phyloP scores from a whole-genome alignment of 2,113 vertebrate species.

The Ivindomyrus marchei region DNA sequence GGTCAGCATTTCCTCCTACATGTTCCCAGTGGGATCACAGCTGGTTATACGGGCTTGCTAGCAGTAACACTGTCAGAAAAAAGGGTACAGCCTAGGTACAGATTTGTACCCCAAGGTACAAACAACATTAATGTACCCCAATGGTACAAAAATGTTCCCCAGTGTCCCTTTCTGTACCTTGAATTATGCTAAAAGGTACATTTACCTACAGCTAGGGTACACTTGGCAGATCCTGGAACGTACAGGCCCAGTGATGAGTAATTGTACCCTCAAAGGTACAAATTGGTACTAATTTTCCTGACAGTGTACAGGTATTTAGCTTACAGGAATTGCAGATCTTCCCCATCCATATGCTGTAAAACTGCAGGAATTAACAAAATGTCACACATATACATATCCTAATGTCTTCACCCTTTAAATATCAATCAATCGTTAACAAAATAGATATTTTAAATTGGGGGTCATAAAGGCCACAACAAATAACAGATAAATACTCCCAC shows the following conservation, averaged over 20 bases:
- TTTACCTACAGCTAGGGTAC: not conserved
- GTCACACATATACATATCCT: not conserved
- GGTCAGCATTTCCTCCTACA: not conserved
- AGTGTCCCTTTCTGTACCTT: not conserved
- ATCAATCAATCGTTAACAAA: not conserved
- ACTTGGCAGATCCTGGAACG: not conserved
- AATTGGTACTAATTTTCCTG: not conserved
- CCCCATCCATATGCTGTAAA: not conserved
- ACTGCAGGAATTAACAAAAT: not conserved
- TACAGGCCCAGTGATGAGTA: not conserved
- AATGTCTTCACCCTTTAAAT: not conserved
- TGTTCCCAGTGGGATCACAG: not conserved
- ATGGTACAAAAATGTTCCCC: not conserved
- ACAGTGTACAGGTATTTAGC: not conserved
- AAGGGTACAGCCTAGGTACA: not conserved
- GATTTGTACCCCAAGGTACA: not conserved
- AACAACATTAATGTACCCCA: not conserved
- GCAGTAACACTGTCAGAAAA: not conserved
- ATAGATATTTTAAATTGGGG: not conserved
- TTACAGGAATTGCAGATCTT: not conserved
- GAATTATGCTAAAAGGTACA: not conserved
- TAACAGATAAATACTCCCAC: not conserved
- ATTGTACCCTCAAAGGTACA: not conserved
- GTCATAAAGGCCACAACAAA: not conserved
- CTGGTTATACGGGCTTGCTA: not conserved